Conservation (phyloP, 2,888 invertebrate genomes). For the Lasioglossum oenotherae region DNA sequence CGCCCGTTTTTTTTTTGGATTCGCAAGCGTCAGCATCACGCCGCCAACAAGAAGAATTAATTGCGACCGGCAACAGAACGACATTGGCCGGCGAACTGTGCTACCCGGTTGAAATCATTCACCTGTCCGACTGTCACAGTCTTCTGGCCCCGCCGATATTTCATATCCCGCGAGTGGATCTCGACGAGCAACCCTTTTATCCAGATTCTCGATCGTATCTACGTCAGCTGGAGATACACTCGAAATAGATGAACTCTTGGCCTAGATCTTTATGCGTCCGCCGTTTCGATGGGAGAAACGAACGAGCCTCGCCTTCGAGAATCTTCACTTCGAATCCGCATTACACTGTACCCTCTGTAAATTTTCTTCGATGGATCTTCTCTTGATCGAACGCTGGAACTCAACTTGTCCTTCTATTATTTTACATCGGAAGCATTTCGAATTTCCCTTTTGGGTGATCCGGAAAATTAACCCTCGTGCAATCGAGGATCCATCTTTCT, state of each 20-base stretch:
- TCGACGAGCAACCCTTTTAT: conserved; percentile 73
- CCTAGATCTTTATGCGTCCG: conserved; percentile 77
- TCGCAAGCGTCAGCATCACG: conserved; percentile 19
- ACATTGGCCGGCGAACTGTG: conserved; percentile 20
- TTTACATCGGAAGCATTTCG: background rate
- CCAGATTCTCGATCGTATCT: conserved; percentile 78
- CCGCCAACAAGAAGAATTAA: conserved; percentile 35
- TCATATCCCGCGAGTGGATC: conserved; percentile 62
- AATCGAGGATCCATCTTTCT: background rate
- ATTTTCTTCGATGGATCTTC: background rate
- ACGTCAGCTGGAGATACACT: conserved; percentile 80
- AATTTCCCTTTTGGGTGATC: background rate
- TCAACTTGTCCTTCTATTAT: background rate
- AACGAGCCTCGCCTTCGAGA: conserved; percentile 59
- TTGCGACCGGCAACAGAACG: background rate
- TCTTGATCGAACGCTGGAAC: background rate
- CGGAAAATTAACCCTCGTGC: background rate
- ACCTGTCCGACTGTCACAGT: conserved; percentile 52
- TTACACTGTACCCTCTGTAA: conserved; percentile 12
- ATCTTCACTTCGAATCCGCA: conserved; percentile 21
- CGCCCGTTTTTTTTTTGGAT: background rate
- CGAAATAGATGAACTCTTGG: conserved; percentile 83
- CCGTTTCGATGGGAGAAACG: conserved; percentile 55
- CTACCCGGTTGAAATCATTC: conserved; percentile 35
- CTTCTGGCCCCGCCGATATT: conserved; percentile 49